Percentiles rank a stretch among this genome's conserved stretches.
These are phyloP conservation scores for Drosophila ananassae DNA, from an alignment of 1,140 invertebrate genomes.

Conservation along the genomic window DNA sequence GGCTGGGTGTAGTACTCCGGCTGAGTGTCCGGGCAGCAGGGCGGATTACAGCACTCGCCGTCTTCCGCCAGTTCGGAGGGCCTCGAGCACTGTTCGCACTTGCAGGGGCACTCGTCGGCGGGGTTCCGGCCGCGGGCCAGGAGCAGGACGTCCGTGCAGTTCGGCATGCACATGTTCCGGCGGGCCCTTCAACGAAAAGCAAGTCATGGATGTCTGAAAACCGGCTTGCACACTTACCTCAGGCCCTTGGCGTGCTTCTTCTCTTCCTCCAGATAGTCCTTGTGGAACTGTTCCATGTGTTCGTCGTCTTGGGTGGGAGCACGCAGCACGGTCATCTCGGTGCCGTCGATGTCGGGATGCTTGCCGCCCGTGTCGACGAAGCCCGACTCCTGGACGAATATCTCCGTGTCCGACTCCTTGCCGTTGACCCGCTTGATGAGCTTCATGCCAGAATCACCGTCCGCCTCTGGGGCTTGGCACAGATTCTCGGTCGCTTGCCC, in stretches of 20 bases:
- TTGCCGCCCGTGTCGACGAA: constrained; percentile 32
- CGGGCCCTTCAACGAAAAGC: background rate
- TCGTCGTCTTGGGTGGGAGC: constrained; percentile 42
- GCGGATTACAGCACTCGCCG: constrained; percentile 6
- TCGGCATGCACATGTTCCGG: constrained; percentile 8
- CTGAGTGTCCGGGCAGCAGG: constrained; percentile 1
- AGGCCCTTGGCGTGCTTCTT: background rate
- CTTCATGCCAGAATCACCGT: background rate
- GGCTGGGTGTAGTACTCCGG: constrained; percentile 25
- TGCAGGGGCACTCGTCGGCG: constrained; percentile 32
- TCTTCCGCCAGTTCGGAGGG: background rate
- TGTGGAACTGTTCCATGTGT: background rate
- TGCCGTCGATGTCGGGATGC: constrained; percentile 53
- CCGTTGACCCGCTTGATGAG: constrained; percentile 5
- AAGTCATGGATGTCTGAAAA: background rate
- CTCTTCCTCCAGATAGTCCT: background rate
- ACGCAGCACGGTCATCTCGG: constrained; percentile 47
- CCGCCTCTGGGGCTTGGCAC: too few species aligned
- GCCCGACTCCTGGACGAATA: constrained; percentile 55
- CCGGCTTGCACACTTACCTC: background rate
- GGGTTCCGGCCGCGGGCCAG: constrained; percentile 38
- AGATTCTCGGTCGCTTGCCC: background rate
- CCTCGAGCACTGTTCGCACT: constrained; percentile 43
- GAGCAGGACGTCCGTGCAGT: constrained; percentile 70
- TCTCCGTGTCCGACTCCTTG: constrained; percentile 42